Conservation (phyloP, 2,797 vertebrate genomes). For the Paedocypris micromegethes region DNA sequence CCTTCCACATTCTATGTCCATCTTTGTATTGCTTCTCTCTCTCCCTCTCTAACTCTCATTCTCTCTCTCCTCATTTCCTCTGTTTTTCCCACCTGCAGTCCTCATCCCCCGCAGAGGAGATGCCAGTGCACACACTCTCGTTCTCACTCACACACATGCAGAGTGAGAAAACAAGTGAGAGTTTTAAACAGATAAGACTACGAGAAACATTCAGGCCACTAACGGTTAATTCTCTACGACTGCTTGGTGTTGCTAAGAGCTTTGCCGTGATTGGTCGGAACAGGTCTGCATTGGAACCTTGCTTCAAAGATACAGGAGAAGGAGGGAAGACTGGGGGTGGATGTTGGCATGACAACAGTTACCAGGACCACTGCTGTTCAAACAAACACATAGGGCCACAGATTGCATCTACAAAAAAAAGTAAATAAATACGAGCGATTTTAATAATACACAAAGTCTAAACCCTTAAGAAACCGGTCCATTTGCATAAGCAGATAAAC, state of each 20-base stretch:
- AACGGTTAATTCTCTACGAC: conserved; percentile 53
- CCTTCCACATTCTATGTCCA: conserved; percentile 1
- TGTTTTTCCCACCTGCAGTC: conserved; percentile 48
- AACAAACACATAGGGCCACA: conserved; percentile 59
- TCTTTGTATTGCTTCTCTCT: conserved; percentile 31
- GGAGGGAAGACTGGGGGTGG: conserved; percentile 47
- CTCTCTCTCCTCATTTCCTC: conserved; percentile 7
- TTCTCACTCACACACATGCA: conserved; percentile 26
- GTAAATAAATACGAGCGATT: conserved; percentile 23
- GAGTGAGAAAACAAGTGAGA: conserved; percentile 30
- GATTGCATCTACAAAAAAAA: conserved; percentile 48
- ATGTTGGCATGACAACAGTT: conserved; percentile 68
- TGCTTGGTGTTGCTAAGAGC: conserved; percentile 50
- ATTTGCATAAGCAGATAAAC: conserved; percentile 30
- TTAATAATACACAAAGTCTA: too few species aligned
- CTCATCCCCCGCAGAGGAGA: conserved; percentile 39
- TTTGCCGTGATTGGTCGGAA: conserved; percentile 51
- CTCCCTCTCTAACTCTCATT: conserved; percentile 21
- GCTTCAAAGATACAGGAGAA: conserved; percentile 54
- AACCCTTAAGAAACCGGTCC: too few species aligned
- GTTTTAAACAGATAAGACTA: conserved; percentile 23
- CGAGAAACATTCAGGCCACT: conserved; percentile 32
- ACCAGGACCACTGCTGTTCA: conserved; percentile 64
- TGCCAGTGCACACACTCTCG: conserved; percentile 42
- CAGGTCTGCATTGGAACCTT: conserved; percentile 59